These are phyloP conservation scores for Poecile atricapillus DNA, from an alignment of 2,113 vertebrate species.

Conservation along the genomic window DNA sequence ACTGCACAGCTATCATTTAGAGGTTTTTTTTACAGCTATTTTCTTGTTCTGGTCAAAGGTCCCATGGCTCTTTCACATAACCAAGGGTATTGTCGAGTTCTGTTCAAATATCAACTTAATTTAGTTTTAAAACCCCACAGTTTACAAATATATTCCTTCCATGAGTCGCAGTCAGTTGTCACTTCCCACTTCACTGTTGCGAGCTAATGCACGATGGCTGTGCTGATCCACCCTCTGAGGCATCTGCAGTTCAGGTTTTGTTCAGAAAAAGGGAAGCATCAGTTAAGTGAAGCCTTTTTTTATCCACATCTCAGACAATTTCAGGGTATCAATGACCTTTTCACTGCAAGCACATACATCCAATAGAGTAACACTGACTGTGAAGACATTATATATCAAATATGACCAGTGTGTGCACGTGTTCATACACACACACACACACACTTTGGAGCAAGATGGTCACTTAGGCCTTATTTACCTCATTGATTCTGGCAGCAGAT, in stretches of 20 bases:
- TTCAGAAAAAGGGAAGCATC: not conserved
- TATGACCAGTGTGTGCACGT: fast-evolving
- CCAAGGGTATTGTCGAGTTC: not conserved
- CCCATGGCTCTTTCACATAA: not conserved
- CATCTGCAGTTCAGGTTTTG: not conserved
- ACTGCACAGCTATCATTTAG: not conserved
- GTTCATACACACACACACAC: fast-evolving
- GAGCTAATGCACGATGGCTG: not conserved
- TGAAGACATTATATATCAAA: not conserved
- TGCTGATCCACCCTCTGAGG: not conserved
- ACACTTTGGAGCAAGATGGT: not conserved
- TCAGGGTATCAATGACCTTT: not conserved
- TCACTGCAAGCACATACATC: not conserved
- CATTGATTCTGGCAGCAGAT: not conserved
- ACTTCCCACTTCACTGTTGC: slow-evolving; percentile 17
- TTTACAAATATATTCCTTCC: slow-evolving; percentile 5
- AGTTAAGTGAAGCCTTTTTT: not conserved
- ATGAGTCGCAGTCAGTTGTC: not conserved
- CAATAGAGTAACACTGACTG: not conserved
- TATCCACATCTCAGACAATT: not conserved
- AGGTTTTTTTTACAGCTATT: not conserved
- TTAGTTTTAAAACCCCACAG: not conserved
- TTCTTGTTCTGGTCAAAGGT: not conserved
- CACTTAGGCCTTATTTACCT: not conserved
- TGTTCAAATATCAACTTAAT: not conserved